Base-by-base conservation (phyloP, 1,140 invertebrate species). In the Paralvinella palmiformis region DNA sequence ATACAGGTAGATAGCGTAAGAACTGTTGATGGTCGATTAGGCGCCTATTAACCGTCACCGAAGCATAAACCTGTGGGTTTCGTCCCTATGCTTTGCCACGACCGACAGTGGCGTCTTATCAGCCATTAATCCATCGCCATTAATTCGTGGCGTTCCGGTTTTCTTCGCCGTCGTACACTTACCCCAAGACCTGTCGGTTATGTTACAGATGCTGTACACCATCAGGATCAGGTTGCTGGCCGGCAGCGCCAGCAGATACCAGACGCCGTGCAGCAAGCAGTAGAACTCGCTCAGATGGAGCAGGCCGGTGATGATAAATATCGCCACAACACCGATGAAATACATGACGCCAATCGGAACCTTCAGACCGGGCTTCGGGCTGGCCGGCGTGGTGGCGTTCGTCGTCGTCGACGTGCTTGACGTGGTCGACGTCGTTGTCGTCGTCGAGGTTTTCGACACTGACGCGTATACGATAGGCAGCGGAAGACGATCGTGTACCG, bases 161-260 rank as follows among this genome's bases (percentile, higher is more conserved):
- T n/a, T n/a, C n/a, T n/a, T n/a, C n/a, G n/a, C n/a, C n/a, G n/a
- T n/a, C n/a, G n/a, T n/a, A n/a, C n/a, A n/a, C n/a, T n/a, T 97
- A 17, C 93, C 92, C 93, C 92, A 96, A 0, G 86, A 88, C 0
- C 94, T 88, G 68, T 90, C 89, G 75, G 96, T 91, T 73, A 96
- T 83, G 73, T 96, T 96, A 72, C 91, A 92, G 0, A 95, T 81
- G 0, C 91, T 91, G 73, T 92, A 96, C 56, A 96, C 90, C 48
- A 93, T 91, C 15, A 96, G 84, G 63, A 96, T 80, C 85, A 95
- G 87, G 73, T 95, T 95, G 91, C 94, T 95, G 63, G 91, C 91
- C 0, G 93, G 93, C 52, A 96, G 90, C 6, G 91, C 91, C 15
- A 96, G 85, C 75, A 93, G 95, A 77, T 96, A 96, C 27, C 95